phyloP scores from a whole-genome alignment of 2,888 invertebrate genomes.

The Rhodophaea formosa region DNA sequence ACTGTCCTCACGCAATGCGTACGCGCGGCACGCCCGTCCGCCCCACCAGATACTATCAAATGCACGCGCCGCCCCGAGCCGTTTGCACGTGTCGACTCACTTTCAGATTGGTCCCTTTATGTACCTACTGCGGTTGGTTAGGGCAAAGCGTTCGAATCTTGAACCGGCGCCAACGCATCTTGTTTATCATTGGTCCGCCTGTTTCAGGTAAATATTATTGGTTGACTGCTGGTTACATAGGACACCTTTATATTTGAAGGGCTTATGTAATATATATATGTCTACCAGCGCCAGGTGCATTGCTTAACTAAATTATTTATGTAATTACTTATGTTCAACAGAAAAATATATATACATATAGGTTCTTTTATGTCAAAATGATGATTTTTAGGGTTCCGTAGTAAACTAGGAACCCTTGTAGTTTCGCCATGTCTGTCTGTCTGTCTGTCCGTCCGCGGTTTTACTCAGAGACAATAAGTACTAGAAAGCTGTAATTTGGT shows the following conservation, averaged over 20 bases:
- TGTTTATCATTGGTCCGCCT: conserved; percentile 48
- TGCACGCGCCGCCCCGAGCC: conserved; percentile 54
- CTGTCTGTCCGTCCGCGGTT: too few relatives aligned
- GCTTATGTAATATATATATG: neutral
- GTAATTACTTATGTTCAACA: too few relatives aligned
- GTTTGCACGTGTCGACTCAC: conserved; percentile 48
- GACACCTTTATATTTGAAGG: neutral
- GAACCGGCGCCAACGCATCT: conserved; percentile 57
- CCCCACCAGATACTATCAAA: conserved; percentile 42
- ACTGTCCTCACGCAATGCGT: conserved; percentile 71
- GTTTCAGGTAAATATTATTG: conserved; percentile 12
- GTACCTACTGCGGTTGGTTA: conserved; percentile 51
- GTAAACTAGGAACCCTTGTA: too few relatives aligned
- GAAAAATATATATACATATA: too few relatives aligned
- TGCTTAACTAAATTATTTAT: neutral
- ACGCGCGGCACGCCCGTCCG: conserved; percentile 57
- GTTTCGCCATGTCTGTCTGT: too few relatives aligned
- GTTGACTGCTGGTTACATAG: conserved; percentile 2
- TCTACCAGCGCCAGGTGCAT: neutral
- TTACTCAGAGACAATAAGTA: too few relatives aligned
- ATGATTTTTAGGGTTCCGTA: too few relatives aligned
- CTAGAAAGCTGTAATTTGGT: too few relatives aligned
- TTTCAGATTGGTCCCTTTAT: conserved; percentile 72
- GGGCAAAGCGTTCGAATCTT: conserved; percentile 51
- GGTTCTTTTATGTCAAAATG: too few relatives aligned